Base-by-base conservation (phyloP, 1,140 invertebrate species). In the Bombus superbus region DNA sequence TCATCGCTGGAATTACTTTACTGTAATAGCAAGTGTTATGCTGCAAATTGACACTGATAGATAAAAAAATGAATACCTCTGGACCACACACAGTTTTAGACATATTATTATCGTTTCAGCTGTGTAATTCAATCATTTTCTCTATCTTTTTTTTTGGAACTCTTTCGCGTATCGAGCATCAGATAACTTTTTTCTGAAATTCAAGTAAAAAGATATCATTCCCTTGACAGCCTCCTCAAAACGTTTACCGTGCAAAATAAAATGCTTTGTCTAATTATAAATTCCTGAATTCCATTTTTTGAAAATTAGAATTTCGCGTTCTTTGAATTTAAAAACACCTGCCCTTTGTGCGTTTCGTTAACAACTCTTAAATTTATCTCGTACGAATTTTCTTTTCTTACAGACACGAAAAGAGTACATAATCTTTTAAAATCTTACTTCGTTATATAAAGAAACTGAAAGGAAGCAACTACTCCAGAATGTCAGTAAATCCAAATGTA, bases 1-100 rank as follows among this genome's bases (percentile, higher is more conserved):
- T 77, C 32, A 35, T 53, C 32, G 73, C 42, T 75, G 47, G 22
- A 75, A 75, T 75, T 75, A 35, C 42, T 74, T 74, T 32, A 74
- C 72, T 11, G 40, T 74, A 74, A 44, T 74, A 74, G 15, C 44
- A 35, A 75, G 15, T 53, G n/a, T 53, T 53, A 35, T 75, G 42
- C 42, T 44, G 28, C n/a, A 74, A 66, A 73, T 72, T 72, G 38
- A 72, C 71, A 42, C 38, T 28, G 40, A 72, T 72, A 42, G 71
- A 42, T 42, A 73, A 44, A 74, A 42, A 47, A 74, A 74, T 74
- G n/a, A 42, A 32, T 47, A 74, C n/a, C 42, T 47, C 10, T 11
- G 18, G 72, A 74, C 72, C 72, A 74, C 44, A 75, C 32, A 25
- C 42, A 53, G 25, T 75, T 53, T 53, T 75, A 53, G 25, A 35